Evolutionary conservation across 2,113 vertebrate species (phyloP).

Genomic region (Equus przewalskii): DNA sequence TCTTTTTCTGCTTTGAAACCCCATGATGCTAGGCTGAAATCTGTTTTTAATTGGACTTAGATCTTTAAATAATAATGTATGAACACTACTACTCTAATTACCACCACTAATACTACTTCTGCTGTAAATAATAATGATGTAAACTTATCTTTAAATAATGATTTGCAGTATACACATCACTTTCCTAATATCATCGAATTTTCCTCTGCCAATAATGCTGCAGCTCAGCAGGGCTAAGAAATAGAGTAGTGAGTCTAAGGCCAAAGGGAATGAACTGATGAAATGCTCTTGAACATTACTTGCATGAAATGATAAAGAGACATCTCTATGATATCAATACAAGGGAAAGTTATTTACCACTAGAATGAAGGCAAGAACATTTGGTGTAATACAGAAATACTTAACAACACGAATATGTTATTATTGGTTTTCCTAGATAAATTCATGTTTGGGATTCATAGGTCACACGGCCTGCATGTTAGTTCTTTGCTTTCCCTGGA

Average conservation of each 20-base stretch:
- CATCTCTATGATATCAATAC: neutral
- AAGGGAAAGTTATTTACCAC: neutral
- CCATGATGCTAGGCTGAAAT: neutral
- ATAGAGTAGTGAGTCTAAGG: neutral
- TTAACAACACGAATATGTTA: neutral
- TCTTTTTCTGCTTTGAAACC: neutral
- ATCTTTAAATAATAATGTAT: neutral
- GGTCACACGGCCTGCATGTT: rapidly evolving
- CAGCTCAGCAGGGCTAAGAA: neutral
- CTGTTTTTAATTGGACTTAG: neutral
- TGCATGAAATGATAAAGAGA: neutral
- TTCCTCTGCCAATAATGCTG: neutral
- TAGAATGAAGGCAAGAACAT: neutral
- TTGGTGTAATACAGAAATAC: neutral
- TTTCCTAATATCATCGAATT: neutral
- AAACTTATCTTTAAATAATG: neutral
- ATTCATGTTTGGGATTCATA: neutral
- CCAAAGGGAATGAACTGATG: neutral
- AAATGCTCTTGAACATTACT: neutral
- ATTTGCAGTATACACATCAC: neutral
- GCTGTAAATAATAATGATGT: neutral
- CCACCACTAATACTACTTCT: neutral
- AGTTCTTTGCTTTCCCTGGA: neutral
- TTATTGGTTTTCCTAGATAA: neutral
- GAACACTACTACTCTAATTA: neutral